Percentiles rank a stretch among this genome's conserved stretches.
Conservation (phyloP, 1,140 invertebrate species). For the Calliphora vicina region DNA sequence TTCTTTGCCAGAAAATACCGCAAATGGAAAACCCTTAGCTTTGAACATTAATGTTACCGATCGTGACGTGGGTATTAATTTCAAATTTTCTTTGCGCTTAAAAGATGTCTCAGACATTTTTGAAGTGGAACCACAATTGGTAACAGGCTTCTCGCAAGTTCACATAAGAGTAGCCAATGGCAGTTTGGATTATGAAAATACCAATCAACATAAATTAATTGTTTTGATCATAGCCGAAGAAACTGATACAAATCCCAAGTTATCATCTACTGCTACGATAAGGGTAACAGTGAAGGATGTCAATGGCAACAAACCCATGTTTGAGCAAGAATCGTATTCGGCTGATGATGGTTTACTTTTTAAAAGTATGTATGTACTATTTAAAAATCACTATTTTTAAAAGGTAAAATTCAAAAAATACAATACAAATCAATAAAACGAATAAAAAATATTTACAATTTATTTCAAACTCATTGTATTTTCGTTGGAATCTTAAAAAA, state of each 20-base stretch:
- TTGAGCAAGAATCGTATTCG: conserved; percentile 78
- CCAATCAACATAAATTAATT: conserved; percentile 90
- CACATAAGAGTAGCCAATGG: conserved; percentile 82
- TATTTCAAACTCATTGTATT: too few species aligned
- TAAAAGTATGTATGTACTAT: too few species aligned
- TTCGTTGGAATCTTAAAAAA: too few species aligned
- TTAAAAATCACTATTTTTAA: too few species aligned
- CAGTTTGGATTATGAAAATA: conserved; percentile 88
- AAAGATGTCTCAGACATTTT: conserved; percentile 84
- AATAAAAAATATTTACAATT: too few species aligned
- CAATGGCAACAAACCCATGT: conserved; percentile 89
- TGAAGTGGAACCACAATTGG: conserved; percentile 80
- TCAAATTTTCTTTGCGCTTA: conserved; percentile 78
- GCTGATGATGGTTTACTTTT: too few species aligned
- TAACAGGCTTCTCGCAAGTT: conserved; percentile 80
- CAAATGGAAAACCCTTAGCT: conserved; percentile 80
- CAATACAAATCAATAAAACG: too few species aligned
- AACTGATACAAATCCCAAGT: conserved; percentile 74
- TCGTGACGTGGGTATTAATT: conserved; percentile 83
- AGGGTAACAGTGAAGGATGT: conserved; percentile 83
- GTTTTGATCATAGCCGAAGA: conserved; percentile 86
- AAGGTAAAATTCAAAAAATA: too few species aligned
- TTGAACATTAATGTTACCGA: conserved; percentile 87
- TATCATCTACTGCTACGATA: conserved; percentile 87
- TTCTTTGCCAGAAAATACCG: conserved; percentile 82